phyloP scores from a whole-genome alignment of 2,888 invertebrate genomes.

The Drosophila subsilvestris region DNA sequence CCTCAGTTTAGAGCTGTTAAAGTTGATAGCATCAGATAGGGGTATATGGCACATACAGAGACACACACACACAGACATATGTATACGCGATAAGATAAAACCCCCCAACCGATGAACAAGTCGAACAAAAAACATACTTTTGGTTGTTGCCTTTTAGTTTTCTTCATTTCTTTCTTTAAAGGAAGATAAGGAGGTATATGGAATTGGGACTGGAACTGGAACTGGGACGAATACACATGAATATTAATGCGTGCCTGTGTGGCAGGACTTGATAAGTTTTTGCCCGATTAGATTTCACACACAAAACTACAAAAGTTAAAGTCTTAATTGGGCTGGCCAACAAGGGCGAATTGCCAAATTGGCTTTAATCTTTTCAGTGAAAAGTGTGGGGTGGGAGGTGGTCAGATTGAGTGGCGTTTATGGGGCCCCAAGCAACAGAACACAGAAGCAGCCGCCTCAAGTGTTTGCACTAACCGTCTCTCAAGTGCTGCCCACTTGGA shows the following conservation, averaged over 20 bases:
- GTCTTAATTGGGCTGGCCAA: slow-evolving; percentile 72
- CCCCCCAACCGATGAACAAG: background rate
- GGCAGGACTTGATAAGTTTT: slow-evolving; percentile 59
- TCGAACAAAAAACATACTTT: slow-evolving; percentile 26
- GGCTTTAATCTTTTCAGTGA: slow-evolving; percentile 45
- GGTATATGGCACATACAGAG: background rate
- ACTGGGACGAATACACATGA: slow-evolving; percentile 16
- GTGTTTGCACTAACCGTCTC: slow-evolving; percentile 59
- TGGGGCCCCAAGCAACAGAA: slow-evolving; percentile 26
- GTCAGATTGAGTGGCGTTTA: background rate
- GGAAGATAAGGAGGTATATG: slow-evolving; percentile 16
- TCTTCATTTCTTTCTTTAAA: slow-evolving; percentile 14
- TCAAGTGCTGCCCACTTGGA: slow-evolving; percentile 65
- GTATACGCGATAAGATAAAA: slow-evolving; percentile 34
- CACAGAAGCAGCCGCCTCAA: slow-evolving; percentile 61
- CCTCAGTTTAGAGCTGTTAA: slow-evolving; percentile 7
- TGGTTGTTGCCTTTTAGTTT: slow-evolving; percentile 5
- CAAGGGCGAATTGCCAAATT: slow-evolving; percentile 71
- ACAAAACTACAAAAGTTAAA: slow-evolving; percentile 53
- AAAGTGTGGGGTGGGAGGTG: background rate
- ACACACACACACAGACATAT: too few relatives aligned
- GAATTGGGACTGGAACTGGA: background rate
- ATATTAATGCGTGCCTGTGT: slow-evolving; percentile 17
- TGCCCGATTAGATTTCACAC: slow-evolving; percentile 67
- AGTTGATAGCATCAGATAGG: slow-evolving; percentile 14